A percentile compares a stretch with the other conserved stretches of the same genome.
phyloP scores from a whole-genome alignment of 1,140 invertebrate genomes.

The Dinothrombium tinctorium region DNA sequence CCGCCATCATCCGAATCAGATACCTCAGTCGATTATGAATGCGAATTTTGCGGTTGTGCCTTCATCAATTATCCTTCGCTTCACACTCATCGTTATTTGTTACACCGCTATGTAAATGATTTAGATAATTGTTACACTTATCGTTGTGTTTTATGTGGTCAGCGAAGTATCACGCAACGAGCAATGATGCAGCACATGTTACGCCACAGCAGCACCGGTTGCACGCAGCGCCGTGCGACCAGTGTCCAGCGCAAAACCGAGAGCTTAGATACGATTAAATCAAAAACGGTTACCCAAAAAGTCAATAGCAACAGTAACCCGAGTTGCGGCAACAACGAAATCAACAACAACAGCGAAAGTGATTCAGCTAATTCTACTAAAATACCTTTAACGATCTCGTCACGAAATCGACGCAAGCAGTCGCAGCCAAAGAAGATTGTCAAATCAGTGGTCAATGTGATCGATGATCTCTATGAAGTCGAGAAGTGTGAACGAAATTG shows the following conservation, averaged over 20 bases:
- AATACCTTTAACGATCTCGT: neutral
- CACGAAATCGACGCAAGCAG: neutral
- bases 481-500: too few species aligned
- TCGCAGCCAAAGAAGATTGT: neutral
- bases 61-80: conserved; percentile 27
- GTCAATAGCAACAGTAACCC: neutral
- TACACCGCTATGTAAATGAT: conserved; percentile 18
- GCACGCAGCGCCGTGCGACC: too few species aligned
- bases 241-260: neutral
- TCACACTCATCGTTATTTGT: conserved; percentile 23
- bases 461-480: too few species aligned
- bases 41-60: conserved; percentile 26
- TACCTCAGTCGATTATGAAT: conserved; percentile 12
- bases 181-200: conserved; percentile 28
- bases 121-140: conserved; percentile 17
- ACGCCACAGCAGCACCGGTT: too few species aligned
- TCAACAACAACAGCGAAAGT: too few species aligned
- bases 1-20: neutral
- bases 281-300: neutral
- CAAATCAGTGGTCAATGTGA: too few species aligned
- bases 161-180: conserved; percentile 20
- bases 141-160: conserved; percentile 23
- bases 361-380: too few species aligned
- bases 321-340: neutral
- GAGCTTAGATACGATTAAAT: neutral